Evolutionary conservation across 2,888 invertebrate species (phyloP).

Genomic region (Callinectes sapidus): DNA sequence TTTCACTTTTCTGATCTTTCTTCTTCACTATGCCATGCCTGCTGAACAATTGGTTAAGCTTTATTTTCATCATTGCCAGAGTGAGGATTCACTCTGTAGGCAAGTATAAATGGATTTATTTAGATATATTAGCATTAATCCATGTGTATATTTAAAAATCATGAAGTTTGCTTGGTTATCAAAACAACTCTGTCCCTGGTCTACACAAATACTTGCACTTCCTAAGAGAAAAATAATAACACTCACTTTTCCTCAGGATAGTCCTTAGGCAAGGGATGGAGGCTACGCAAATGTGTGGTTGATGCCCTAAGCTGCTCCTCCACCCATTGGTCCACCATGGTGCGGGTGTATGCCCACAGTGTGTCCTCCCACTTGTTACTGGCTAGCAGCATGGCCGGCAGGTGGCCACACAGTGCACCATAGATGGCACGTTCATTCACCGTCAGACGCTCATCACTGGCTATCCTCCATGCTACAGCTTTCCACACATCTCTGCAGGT

Average conservation of each 20-base stretch:
- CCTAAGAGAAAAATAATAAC: not conserved
- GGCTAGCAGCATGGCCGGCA: constrained; percentile 85
- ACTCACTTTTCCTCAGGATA: constrained; percentile 71
- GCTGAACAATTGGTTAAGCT: too few relatives aligned
- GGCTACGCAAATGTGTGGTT: constrained; percentile 57
- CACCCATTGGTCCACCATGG: constrained; percentile 87
- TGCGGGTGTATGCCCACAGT: constrained; percentile 84
- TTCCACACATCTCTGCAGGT: constrained; percentile 79
- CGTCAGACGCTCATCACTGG: constrained; percentile 75
- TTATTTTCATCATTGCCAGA: too few relatives aligned
- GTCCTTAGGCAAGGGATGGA: constrained; percentile 68
- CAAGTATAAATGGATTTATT: too few relatives aligned
- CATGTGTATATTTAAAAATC: too few relatives aligned
- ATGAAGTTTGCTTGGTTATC: too few relatives aligned
- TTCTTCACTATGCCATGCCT: too few relatives aligned
- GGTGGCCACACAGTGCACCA: constrained; percentile 88
- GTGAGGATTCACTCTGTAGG: too few relatives aligned
- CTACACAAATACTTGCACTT: too few relatives aligned
- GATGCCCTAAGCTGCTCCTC: constrained; percentile 85
- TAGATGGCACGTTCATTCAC: constrained; percentile 81
- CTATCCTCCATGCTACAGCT: constrained; percentile 79
- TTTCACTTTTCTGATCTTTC: too few relatives aligned
- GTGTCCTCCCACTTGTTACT: constrained; percentile 89
- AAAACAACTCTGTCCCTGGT: too few relatives aligned
- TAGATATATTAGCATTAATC: too few relatives aligned